Percentiles rank a stretch among this genome's conserved stretches.
Conservation (phyloP, 2,113 vertebrate species). For the Lota lota region DNA sequence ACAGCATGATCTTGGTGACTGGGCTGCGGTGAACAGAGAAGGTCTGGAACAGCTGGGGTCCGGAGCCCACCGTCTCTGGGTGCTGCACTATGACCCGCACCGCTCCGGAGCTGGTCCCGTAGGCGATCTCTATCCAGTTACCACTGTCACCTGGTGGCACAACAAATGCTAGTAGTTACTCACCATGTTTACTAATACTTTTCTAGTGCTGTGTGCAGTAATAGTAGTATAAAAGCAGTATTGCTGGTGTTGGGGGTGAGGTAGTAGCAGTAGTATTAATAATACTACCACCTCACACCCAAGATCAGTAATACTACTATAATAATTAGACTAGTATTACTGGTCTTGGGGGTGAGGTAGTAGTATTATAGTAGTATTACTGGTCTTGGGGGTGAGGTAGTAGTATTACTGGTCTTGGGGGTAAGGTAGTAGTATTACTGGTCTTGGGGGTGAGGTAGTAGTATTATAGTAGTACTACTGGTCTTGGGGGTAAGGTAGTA, state of each 20-base stretch:
- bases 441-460: too few relatives aligned
- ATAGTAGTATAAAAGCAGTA: not conserved
- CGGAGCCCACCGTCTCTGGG: constrained; percentile 88
- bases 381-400: too few relatives aligned
- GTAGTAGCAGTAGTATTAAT: not conserved
- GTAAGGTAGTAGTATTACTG: too few relatives aligned
- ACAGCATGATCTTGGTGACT: constrained; percentile 90
- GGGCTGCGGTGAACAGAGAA: constrained; percentile 91
- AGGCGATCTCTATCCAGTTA: constrained; percentile 93
- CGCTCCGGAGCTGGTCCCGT: constrained; percentile 85
- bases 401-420: too few relatives aligned
- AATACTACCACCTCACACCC: too few relatives aligned
- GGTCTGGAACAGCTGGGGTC: constrained; percentile 91
- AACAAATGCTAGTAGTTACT: constrained; percentile 11
- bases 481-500: too few relatives aligned
- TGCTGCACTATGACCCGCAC: constrained; percentile 93
- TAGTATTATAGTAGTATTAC: too few relatives aligned
- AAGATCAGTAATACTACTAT: not conserved
- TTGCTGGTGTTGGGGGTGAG: constrained; percentile 90
- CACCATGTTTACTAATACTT: not conserved
- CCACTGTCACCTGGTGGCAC: constrained; percentile 82
- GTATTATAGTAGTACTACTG: too few relatives aligned
- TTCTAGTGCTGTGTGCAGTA: not conserved
- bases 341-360: too few relatives aligned
- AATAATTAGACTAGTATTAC: too few relatives aligned